Percentiles rank a stretch among this genome's conserved stretches.
These are phyloP conservation scores for Nannoperca obscura DNA, from an alignment of 2,797 vertebrate species.

Conservation along the genomic window DNA sequence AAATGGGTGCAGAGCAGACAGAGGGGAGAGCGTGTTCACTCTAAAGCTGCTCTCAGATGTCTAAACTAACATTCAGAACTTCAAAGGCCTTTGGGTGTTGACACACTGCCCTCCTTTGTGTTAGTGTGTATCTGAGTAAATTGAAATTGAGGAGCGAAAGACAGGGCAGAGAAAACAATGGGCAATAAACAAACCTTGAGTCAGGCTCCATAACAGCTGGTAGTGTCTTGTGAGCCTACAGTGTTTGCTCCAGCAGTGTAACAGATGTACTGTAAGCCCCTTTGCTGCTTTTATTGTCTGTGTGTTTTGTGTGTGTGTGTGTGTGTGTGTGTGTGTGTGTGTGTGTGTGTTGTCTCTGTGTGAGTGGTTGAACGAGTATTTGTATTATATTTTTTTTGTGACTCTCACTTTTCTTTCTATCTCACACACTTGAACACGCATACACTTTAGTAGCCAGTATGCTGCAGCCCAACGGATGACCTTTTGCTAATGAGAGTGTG, in stretches of 20 bases:
- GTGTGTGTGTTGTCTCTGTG: conserved; percentile 11
- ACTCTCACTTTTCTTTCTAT: conserved; percentile 35
- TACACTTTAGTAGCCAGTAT: conserved; percentile 1
- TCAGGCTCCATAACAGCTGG: conserved; percentile 69
- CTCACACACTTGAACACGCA: conserved; percentile 8
- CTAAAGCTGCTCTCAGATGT: conserved; percentile 65
- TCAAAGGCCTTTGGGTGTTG: conserved; percentile 76
- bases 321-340: conserved; percentile 22
- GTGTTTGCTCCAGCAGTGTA: conserved; percentile 80
- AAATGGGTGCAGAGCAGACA: conserved; percentile 36
- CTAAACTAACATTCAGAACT: conserved; percentile 74
- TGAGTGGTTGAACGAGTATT: conserved; percentile 29
- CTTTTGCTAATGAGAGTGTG: conserved; percentile 65
- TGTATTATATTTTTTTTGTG: too few relatives aligned
- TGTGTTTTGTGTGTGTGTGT: conserved; percentile 38
- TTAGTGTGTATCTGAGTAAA: conserved; percentile 74
- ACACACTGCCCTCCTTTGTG: conserved; percentile 75
- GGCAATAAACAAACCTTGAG: conserved; percentile 69
- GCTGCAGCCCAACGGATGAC: conserved; percentile 27
- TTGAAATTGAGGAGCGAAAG: conserved; percentile 69
- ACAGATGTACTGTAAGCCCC: conserved; percentile 79
- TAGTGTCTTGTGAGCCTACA: conserved; percentile 61
- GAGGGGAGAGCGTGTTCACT: conserved; percentile 26
- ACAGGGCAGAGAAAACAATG: conserved; percentile 67
- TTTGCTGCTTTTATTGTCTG: conserved; percentile 63